Evolutionary conservation across 2,888 invertebrate genomes (phyloP), one percentile per base, ranked within the genome.

Genomic region (Smittia aterrima): DNA sequence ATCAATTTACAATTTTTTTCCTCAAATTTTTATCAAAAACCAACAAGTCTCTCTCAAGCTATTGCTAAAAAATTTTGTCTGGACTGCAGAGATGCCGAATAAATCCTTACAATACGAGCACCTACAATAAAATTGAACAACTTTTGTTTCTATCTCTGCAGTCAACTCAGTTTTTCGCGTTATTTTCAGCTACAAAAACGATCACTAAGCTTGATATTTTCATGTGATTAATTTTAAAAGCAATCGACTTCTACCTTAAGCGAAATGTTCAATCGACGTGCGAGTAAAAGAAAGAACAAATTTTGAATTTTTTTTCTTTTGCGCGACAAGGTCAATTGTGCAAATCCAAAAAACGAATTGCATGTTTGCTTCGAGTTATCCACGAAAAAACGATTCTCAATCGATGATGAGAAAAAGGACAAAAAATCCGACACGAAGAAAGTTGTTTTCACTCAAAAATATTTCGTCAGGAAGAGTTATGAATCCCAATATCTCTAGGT

Each of bases 101-200:
- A 47, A 7, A 7, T n/a, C 47, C 3, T 47, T 7, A 47, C 47
- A 47, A 13, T 38, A 7, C 9, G 13, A 47, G 47, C 47, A 47
- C 47, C 47, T 47, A 47, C 47, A n/a, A 16, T 47, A 47, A 47
- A 47, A 47, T 47, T 47, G 47, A 47, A 47, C 47, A 47, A 47
- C 3, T n/a, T n/a, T n/a, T n/a, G 3, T 47, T 47, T 11, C 13
- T 13, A 4, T 47, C 47, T 47, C 47, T 47, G 16, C 47, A 47
- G 47, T 16, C 47, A 47, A 47, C 11, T 47, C 47, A 47, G 47
- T n/a, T 47, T 47, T 47, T 16, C 16, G 4, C 3, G 13, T 47
- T 47, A 4, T 7, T 7, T 38, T 38, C 38, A 38, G 16, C 47
- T 47, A 47, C 7, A 16, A 3, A 47, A 16, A 47, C 13, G 13